Evolutionary conservation across 2,888 invertebrate genomes (phyloP), one percentile per base, ranked within the genome.

Genomic region (Bombyx huttoni): DNA sequence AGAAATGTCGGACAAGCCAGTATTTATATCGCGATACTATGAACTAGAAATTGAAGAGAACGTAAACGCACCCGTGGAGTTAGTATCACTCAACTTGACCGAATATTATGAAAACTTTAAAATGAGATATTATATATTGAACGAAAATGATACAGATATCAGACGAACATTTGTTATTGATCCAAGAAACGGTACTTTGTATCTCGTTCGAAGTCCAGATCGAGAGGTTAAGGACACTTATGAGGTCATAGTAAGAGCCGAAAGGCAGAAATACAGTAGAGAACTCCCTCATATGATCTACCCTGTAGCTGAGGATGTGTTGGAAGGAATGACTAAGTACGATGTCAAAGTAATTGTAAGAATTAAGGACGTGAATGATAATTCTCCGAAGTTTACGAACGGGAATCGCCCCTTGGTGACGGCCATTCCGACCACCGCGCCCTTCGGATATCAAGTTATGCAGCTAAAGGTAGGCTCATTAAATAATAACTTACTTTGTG

Each of bases 11-110:
- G 82, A 85, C 47, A 82, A 85, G 63, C 86, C 88, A 12, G 81
- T 91, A 0, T 93, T 93, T 57, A 90, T 91, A 55, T 91, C 93
- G 35, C 75, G 92, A 48, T 94, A 96, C 68, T 96, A 95, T 67
- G 95, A 95, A 74, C 90, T 96, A 13, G 93, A 95, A 75, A 91
- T 97, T 1, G 92, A 92, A 61, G 96, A 96, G 78, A 96, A 96
- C 68, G 92, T 93, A 33, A 90, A 90, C 12, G 91, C 94, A 0
- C 96, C 96, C 0, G 77, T 94, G 7, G 91, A 92, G 68, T 75
- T 97, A 6, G 85, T 96, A 9, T 93, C 93, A 51, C 75, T 97
- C 3, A 96, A 96, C 68, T 90, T 95, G 0, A 93, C 93, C 0
- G 92, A 93, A 12, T 89, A 91, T 47, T 91, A 92, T 53, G 90